Percentiles rank a stretch among this genome's conserved stretches.
These are phyloP conservation scores for Gadus chalcogrammus DNA, from an alignment of 2,113 vertebrate genomes.

Conservation along the genomic window DNA sequence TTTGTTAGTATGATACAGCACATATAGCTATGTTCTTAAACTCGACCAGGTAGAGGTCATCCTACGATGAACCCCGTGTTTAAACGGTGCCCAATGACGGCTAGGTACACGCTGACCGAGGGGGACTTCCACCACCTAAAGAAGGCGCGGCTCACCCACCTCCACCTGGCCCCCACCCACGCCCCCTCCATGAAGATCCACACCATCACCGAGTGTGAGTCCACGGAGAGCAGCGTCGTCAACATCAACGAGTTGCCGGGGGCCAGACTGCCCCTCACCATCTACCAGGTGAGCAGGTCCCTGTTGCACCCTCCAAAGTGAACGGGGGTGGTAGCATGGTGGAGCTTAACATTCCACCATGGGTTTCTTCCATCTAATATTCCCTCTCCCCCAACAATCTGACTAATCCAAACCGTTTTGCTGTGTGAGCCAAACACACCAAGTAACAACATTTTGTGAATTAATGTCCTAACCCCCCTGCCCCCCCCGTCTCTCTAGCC, in stretches of 20 bases:
- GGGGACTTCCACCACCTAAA: constrained; percentile 98
- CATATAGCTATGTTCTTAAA: no score
- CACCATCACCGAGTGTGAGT: constrained; percentile 93
- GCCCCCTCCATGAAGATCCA: constrained; percentile 86
- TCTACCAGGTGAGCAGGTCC: constrained; percentile 83
- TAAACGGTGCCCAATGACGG: not conserved
- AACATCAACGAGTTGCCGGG: constrained; percentile 66
- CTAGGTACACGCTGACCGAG: constrained; percentile 93
- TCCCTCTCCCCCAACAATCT: no score
- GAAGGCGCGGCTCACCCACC: constrained; percentile 89
- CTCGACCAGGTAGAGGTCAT: no score
- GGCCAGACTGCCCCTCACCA: constrained; percentile 78
- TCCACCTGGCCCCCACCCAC: constrained; percentile 75
- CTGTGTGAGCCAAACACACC: no score
- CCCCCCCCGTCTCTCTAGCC: constrained; percentile 36
- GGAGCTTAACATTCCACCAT: no score
- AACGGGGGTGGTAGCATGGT: no score
- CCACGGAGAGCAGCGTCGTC: constrained; percentile 78
- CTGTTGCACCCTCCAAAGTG: no score
- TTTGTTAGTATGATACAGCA: no score
- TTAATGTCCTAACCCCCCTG: not conserved
- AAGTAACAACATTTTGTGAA: not conserved
- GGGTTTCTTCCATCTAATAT: no score
- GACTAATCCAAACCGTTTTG: no score
- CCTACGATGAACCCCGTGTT: no score